phyloP scores from a whole-genome alignment of 2,888 invertebrate genomes.

The Drosophila dives region DNA sequence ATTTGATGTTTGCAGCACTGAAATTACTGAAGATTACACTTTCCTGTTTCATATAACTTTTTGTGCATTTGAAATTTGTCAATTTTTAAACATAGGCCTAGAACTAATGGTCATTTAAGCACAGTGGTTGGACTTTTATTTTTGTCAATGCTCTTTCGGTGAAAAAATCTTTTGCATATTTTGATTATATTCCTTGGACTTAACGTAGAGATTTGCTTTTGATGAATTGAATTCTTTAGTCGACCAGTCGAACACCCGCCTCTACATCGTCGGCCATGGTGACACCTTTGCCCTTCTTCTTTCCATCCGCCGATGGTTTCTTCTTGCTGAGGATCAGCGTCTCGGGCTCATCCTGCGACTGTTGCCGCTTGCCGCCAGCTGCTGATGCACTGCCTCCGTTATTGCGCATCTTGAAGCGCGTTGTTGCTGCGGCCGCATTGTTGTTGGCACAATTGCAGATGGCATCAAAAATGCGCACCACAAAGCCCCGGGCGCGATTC shows the following conservation, averaged over 20 bases:
- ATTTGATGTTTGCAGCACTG: constrained; percentile 36
- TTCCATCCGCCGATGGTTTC: constrained; percentile 63
- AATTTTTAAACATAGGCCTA: constrained; percentile 9
- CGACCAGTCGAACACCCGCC: constrained; percentile 62
- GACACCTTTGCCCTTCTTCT: constrained; percentile 67
- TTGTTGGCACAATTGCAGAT: constrained; percentile 88
- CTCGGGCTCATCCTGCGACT: constrained; percentile 63
- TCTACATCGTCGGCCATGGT: constrained; percentile 68
- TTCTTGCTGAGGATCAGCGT: constrained; percentile 68
- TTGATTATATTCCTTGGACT: constrained; percentile 46
- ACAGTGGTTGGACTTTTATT: constrained; percentile 6
- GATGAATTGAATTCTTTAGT: constrained; percentile 36
- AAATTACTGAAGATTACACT: constrained; percentile 2
- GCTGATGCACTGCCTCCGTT: constrained; percentile 62
- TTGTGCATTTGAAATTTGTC: constrained; percentile 10
- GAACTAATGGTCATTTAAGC: constrained; percentile 26
- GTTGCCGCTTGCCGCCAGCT: constrained; percentile 61
- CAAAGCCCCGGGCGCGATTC: constrained; percentile 87
- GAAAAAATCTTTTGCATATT: constrained; percentile 7
- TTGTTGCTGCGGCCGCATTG: constrained; percentile 86
- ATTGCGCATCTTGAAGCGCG: constrained; percentile 82
- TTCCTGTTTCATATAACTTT: background rate
- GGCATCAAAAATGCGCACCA: constrained; percentile 87
- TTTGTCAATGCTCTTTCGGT: background rate
- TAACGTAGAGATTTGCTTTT: constrained; percentile 4